Base-by-base conservation (phyloP, 1,140 invertebrate species). In the Drosophila truncata region DNA sequence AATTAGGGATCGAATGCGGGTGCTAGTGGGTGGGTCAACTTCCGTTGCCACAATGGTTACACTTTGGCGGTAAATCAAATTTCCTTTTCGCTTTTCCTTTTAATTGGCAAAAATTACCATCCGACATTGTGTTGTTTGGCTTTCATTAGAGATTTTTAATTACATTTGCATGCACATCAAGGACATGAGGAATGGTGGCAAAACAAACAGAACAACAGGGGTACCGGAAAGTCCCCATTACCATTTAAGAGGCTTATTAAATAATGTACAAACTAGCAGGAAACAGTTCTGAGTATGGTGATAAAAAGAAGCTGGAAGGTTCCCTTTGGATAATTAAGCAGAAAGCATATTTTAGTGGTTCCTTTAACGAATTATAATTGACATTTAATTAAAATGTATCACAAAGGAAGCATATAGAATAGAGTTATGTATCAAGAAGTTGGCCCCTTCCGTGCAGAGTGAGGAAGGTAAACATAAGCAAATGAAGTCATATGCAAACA, bases 121-220 rank as follows among this genome's bases (percentile, higher is more conserved):
- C 14, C 35, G 29, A 25, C 49, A 27, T 44, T 33, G 44, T 37
- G 52, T 31, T 76, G 72, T 76, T 77, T 77, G 62, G 61, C 25
- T 59, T 78, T 78, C 55, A 78, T 78, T 78, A 69, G 61, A 61
- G n/a, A 69, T 61, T 59, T 77, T 39, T 54, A 78, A 78, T 77
- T 67, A 67, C 62, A 52, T 66, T 77, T 55, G 18, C 61, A 27
- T 52, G 47, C 41, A 20, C 62, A 42, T 8, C 20, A 47, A 39
- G 35, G 59, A 49, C 39, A 71, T 35, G 14, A 23, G 44, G 13
- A 44, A 16, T 20, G 44, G n/a, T 35, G 31, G 20, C 20, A 23
- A 55, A 66, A 55, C 39, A 54, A 37, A 23, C 14, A 44, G 14
- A 46, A 37, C 52, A 37, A 0, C 25, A 29, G 33, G 31, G 18